Evolutionary conservation across 2,113 vertebrate species (phyloP), one percentile per base, ranked within the genome.

Genomic region (Prionailurus bengalensis): DNA sequence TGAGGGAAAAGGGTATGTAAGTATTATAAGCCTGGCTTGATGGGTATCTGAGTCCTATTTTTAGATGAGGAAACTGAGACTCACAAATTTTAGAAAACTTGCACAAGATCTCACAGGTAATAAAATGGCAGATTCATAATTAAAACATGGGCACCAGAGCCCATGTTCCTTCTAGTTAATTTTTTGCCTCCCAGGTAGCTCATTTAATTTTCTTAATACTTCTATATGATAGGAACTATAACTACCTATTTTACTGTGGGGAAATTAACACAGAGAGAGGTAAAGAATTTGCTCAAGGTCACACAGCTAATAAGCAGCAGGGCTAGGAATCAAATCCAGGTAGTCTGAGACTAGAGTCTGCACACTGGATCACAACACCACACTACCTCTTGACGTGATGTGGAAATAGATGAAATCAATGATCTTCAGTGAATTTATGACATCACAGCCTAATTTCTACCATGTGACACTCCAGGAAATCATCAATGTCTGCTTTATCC

Each of bases 171-270:
- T 66, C 29, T 36, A 42, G 16, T 91, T 89, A 11, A 78, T 8
- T 51, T 71, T 68, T 33, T 82, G 31, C 17, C 33, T 71, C 42
- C 5, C 55, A 39, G 33, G 10, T 42, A 89, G 16, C 16, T 86
- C 25, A 78, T 66, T 92, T 82, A 86, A 53, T 90, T 94, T 80
- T 95, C 61, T 76, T 91, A 71, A 48, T 87, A 51, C 71, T 76
- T 92, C 27, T 89, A 53, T 36, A 65, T 93, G 13, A 51, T 65
- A 58, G 71, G 9, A 71, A 87, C 15, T 71, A 45, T 36, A 76
- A 81, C n/a, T 63, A 58, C 4, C 7, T 80, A 16, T 73, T 95
- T 95, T 80, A 90, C 23, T 53, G 23, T 70, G 23, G 21, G 16
- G 14, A 89, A 70, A 91, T 70, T 51, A 36, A 91, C 84, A 84